Conservation (phyloP, 1,140 invertebrate genomes). For the Drosophila ironensis region DNA sequence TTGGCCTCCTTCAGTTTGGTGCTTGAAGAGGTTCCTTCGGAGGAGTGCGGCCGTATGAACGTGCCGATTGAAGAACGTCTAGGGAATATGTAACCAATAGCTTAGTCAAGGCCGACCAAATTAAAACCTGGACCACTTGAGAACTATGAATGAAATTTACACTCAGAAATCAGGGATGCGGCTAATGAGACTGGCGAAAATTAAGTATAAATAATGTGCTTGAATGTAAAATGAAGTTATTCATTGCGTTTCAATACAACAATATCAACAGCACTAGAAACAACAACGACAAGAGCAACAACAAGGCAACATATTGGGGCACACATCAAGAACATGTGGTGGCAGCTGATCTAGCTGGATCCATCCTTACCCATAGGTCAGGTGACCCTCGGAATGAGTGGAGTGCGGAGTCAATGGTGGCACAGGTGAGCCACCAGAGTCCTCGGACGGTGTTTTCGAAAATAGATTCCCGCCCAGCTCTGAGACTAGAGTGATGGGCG, state of each 20-base stretch:
- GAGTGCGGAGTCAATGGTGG: constrained; percentile 82
- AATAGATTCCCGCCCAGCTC: constrained; percentile 93
- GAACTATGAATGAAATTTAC: constrained; percentile 33
- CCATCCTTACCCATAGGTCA: constrained; percentile 81
- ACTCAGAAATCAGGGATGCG: constrained; percentile 16
- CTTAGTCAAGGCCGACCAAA: neutral
- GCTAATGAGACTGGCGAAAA: constrained; percentile 18
- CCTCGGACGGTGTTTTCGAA: constrained; percentile 93
- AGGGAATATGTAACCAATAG: neutral
- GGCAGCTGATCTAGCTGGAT: constrained; percentile 20
- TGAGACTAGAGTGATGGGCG: constrained; percentile 93
- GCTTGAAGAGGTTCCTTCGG: constrained; percentile 87
- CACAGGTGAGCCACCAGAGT: constrained; percentile 85
- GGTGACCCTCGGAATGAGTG: constrained; percentile 81
- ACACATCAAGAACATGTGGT: constrained; percentile 12
- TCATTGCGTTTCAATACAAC: constrained; percentile 33
- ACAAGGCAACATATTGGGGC: constrained; percentile 26
- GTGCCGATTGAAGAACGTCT: constrained; percentile 82
- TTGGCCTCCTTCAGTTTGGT: constrained; percentile 83
- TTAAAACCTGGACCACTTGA: neutral
- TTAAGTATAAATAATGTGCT: constrained; percentile 19
- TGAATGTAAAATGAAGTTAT: neutral
- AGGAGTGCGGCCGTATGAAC: constrained; percentile 84
- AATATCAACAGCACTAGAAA: constrained; percentile 43
- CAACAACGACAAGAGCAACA: constrained; percentile 29